A percentile compares a stretch with the other conserved stretches of the same genome.
phyloP scores from a whole-genome alignment of 2,113 vertebrate species.

The Cyprinus carpio region DNA sequence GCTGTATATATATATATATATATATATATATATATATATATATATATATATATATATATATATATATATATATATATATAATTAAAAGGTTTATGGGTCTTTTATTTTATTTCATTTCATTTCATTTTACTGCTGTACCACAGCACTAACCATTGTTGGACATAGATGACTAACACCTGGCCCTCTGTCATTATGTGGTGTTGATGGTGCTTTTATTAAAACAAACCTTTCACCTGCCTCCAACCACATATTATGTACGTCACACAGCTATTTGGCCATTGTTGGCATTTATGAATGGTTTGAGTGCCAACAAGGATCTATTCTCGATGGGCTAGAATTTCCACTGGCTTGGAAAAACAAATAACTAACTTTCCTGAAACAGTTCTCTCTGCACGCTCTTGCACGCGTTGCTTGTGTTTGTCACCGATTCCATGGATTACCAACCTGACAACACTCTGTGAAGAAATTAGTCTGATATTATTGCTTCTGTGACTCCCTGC shows the following conservation, averaged over 20 bases:
- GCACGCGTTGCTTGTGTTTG: not conserved
- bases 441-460: not conserved
- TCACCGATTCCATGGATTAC: not conserved
- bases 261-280: not conserved
- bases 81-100: no score
- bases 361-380: not conserved
- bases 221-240: conserved; percentile 21
- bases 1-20: no score
- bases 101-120: not conserved
- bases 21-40: no score
- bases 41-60: no score
- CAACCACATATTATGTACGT: not conserved
- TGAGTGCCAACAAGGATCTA: not conserved
- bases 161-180: conserved; percentile 11
- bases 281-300: not conserved
- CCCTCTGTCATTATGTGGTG: not conserved
- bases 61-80: no score
- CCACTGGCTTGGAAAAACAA: not conserved
- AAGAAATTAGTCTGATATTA: not conserved
- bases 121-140: not conserved
- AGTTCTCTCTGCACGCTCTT: not conserved
- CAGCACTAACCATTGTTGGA: not conserved
- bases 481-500: not conserved
- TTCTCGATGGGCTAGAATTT: conserved; percentile 12
- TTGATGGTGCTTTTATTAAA: conserved; percentile 1